Percentiles rank a stretch among this genome's conserved stretches.
Evolutionary conservation across 2,888 invertebrate species (phyloP).

Genomic region (Biston stratarius): DNA sequence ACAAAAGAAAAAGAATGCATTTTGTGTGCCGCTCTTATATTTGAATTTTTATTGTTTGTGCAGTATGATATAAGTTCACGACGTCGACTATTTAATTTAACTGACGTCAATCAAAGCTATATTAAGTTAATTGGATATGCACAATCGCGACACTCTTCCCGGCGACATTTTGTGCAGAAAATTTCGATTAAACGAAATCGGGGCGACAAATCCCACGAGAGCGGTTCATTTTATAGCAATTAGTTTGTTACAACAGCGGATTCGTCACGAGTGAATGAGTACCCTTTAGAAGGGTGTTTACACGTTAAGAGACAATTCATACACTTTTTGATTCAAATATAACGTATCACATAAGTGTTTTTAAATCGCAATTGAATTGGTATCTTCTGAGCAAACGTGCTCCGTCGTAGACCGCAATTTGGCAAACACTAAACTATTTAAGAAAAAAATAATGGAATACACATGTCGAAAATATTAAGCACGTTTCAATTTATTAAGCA

Average conservation of each 20-base stretch:
- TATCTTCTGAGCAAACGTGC: no score
- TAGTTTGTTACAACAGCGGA: constrained; percentile 81
- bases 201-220: constrained; percentile 70
- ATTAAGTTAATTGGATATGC: constrained; percentile 53
- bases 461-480: no score
- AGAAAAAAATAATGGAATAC: no score
- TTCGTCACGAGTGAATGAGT: constrained; percentile 83
- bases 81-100: background rate
- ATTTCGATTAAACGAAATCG: constrained; percentile 81
- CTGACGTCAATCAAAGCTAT: constrained; percentile 46
- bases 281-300: constrained; percentile 66
- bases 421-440: no score
- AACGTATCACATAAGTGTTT: no score
- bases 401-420: no score
- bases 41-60: no score
- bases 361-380: no score
- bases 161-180: constrained; percentile 60
- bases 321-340: no score
- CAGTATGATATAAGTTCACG: background rate
- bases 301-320: constrained; percentile 43
- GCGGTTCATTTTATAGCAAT: constrained; percentile 84
- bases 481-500: no score
- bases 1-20: no score
- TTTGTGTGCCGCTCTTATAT: no score
- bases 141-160: constrained; percentile 33